Evolutionary conservation across 2,113 vertebrate species (phyloP).

Genomic region (Gallinago undulata): DNA sequence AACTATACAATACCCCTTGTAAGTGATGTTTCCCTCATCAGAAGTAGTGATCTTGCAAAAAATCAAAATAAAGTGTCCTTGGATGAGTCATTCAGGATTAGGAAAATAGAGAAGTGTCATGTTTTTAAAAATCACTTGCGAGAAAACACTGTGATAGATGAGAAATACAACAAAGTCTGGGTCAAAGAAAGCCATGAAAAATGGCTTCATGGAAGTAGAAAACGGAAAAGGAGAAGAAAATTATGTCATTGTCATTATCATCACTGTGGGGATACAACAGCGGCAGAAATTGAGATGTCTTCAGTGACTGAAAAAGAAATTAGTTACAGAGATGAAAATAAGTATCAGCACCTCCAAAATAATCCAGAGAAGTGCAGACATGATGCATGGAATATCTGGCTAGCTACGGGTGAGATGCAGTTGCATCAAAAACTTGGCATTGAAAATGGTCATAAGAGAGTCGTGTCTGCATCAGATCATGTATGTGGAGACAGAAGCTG

Average conservation of each 20-base stretch:
- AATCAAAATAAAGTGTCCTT: slow-evolving; percentile 42
- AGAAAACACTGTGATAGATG: slow-evolving; percentile 38
- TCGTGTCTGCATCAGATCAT: not conserved
- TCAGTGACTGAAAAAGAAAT: slow-evolving; percentile 7
- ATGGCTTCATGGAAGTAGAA: slow-evolving; percentile 67
- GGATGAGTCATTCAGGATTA: slow-evolving; percentile 56
- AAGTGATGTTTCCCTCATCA: not conserved
- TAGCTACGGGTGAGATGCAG: not conserved
- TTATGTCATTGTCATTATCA: slow-evolving; percentile 52
- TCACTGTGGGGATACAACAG: slow-evolving; percentile 19
- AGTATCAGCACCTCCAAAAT: slow-evolving; percentile 10
- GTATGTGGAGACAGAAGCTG: slow-evolving; percentile 18
- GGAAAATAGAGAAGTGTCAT: slow-evolving; percentile 55
- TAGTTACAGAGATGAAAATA: not conserved
- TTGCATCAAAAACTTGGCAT: not conserved
- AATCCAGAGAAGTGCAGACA: slow-evolving; percentile 14
- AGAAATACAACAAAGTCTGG: slow-evolving; percentile 57
- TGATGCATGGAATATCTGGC: not conserved
- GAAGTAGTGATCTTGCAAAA: slow-evolving; percentile 48
- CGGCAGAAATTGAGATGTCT: slow-evolving; percentile 8
- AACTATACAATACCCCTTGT: not conserved
- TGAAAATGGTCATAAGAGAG: not conserved
- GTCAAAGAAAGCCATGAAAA: slow-evolving; percentile 59
- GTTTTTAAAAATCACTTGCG: slow-evolving; percentile 42
- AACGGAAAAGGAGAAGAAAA: slow-evolving; percentile 70